phyloP scores from a whole-genome alignment of 2,797 vertebrate genomes.

The Sebastes cheni region DNA sequence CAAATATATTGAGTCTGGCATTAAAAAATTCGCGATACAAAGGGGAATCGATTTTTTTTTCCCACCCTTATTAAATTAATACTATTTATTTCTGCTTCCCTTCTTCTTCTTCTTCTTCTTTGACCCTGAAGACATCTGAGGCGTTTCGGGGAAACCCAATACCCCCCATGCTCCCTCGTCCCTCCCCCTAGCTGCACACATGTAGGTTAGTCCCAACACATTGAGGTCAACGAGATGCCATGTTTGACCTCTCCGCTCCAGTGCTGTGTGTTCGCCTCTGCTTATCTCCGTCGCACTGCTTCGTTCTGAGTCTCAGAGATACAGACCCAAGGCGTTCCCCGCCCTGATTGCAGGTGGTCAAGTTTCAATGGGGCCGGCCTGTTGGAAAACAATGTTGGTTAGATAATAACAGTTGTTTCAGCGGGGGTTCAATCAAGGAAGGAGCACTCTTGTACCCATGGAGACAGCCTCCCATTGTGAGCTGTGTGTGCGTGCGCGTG shows the following conservation, averaged over 20 bases:
- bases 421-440: slow-evolving; percentile 42
- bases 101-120: background rate
- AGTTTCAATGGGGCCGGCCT: slow-evolving; percentile 29
- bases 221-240: slow-evolving; percentile 56
- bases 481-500: background rate
- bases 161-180: background rate
- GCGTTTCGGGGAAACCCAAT: slow-evolving; percentile 35
- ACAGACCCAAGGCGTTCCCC: background rate
- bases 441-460: slow-evolving; percentile 68
- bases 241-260: slow-evolving; percentile 30
- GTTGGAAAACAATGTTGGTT: slow-evolving; percentile 29
- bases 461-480: slow-evolving; percentile 61
- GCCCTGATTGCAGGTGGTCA: slow-evolving; percentile 16
- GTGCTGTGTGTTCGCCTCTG: background rate
- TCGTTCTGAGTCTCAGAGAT: background rate
- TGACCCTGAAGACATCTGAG: slow-evolving; percentile 14
- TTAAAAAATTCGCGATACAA: no score
- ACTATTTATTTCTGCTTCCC: background rate
- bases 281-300: slow-evolving; percentile 27
- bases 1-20: no score
- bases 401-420: slow-evolving; percentile 33
- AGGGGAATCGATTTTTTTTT: no score
- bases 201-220: slow-evolving; percentile 5
- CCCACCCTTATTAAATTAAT: no score
- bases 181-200: background rate